Evolutionary conservation across 2,113 vertebrate species (phyloP), one percentile per base, ranked within the genome.

Genomic region (Myocastor coypus): DNA sequence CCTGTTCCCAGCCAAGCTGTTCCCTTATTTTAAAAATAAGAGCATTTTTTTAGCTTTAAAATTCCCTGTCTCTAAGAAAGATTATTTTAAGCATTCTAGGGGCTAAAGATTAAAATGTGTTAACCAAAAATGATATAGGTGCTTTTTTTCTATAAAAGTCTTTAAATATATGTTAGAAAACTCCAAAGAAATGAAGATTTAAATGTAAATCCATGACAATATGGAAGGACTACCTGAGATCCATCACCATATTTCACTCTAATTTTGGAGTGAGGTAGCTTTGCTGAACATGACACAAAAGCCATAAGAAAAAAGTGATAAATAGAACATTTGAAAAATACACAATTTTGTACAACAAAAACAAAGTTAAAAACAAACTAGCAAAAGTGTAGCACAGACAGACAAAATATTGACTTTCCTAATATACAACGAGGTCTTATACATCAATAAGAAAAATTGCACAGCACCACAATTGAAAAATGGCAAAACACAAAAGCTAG

Each of bases 241-340:
- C 3, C 13, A 26, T 3, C 55, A 34, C 42, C 22, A 57, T 59
- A 57, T 69, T 85, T 95, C 63, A 61, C 6, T 69, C 42, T 83
- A 57, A 86, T 77, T 40, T 96, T 88, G 37, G 17, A 75, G 5
- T 57, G 17, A 84, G 34, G 34, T 64, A 75, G 66, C 11, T 80
- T 96, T 91, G 90, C 73, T 88, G 84, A 96, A 93, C 52, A 71
- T 28, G 19, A 91, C 32, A 64, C 9, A 71, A 96, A 85, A 89
- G 55, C 26, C 20, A n/a, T 57, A 59, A 42, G 42, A 75, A 95
- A 95, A 80, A 91, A 30, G 9, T 69, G 13, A 52, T 75, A 75
- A 87, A 85, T 89, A 55, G 42, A 83, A 42, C 14, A 52, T 42
- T 32, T 71, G 34, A 52, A 96, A 73, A 57, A 80, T 83, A 37